Conservation (phyloP, 2,113 vertebrate species). For the Thalassoma bifasciatum region DNA sequence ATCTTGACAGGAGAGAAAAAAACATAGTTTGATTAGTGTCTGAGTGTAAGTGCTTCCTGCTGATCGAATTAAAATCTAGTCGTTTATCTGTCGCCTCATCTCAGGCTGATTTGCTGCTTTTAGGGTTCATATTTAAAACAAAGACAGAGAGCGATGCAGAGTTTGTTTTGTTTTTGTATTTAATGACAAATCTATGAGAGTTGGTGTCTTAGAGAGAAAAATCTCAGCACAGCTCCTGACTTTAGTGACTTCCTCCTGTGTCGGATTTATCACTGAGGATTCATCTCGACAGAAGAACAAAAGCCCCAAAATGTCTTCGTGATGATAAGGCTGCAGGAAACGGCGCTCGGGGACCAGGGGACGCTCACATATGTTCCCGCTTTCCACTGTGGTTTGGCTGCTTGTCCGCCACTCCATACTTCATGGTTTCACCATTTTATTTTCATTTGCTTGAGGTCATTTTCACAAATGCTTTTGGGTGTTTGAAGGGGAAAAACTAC, state of each 20-base stretch:
- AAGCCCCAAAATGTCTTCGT: slow-evolving; percentile 26
- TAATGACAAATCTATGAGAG: background rate
- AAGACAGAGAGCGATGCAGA: background rate
- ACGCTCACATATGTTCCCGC: slow-evolving; percentile 63
- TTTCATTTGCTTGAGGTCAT: slow-evolving; percentile 56
- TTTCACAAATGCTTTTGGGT: slow-evolving; percentile 43
- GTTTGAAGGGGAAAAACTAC: slow-evolving; percentile 10
- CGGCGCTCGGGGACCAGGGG: slow-evolving; percentile 25
- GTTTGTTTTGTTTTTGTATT: slow-evolving; percentile 1
- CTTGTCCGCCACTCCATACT: slow-evolving; percentile 31
- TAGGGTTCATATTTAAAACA: slow-evolving; percentile 9
- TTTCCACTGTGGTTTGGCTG: slow-evolving; percentile 71
- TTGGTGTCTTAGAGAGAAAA: background rate
- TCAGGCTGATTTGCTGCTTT: slow-evolving; percentile 38
- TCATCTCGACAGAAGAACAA: slow-evolving; percentile 39
- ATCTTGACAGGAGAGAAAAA: slow-evolving; percentile 60
- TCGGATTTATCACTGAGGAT: slow-evolving; percentile 30
- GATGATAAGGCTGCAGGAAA: slow-evolving; percentile 49
- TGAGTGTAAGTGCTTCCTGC: slow-evolving; percentile 58
- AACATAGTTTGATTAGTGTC: slow-evolving; percentile 69
- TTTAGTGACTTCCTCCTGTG: background rate
- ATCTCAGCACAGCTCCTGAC: background rate
- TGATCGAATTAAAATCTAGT: slow-evolving; percentile 69
- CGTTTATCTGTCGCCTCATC: slow-evolving; percentile 56
- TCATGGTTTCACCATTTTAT: slow-evolving; percentile 54